These are phyloP conservation scores for Phrynosoma platyrhinos DNA, from an alignment of 2,113 vertebrate species.

Conservation along the genomic window DNA sequence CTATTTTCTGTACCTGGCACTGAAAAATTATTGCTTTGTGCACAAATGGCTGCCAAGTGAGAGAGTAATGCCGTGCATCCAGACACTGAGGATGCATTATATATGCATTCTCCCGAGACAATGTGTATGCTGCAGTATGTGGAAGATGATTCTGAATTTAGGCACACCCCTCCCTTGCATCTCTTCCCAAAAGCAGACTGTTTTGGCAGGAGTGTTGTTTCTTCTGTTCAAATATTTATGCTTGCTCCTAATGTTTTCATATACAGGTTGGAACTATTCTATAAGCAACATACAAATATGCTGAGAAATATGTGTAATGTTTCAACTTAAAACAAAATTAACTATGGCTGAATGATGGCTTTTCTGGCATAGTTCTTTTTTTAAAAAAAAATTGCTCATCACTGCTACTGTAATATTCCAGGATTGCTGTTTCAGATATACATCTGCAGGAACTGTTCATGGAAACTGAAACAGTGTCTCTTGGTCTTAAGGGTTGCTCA, in stretches of 20 bases:
- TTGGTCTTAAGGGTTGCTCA: neutral
- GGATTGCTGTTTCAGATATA: neutral
- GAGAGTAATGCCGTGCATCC: neutral
- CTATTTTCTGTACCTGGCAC: too few relatives aligned
- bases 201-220: neutral
- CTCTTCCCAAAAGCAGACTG: neutral
- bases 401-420: neutral
- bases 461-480: neutral
- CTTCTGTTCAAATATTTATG: neutral
- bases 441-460: neutral
- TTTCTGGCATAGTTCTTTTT: neutral
- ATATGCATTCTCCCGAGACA: too few relatives aligned
- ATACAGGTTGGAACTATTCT: neutral
- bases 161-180: neutral
- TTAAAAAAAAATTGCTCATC: neutral
- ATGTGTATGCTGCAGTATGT: too few relatives aligned
- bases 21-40: too few relatives aligned
- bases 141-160: neutral
- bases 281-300: neutral
- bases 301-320: neutral
- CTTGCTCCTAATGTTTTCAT: neutral
- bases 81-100: neutral
- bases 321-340: neutral
- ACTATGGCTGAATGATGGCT: neutral
- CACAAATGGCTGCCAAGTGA: too few relatives aligned